Conservation (phyloP, 2,113 vertebrate species). For the Danionella cerebrum region DNA sequence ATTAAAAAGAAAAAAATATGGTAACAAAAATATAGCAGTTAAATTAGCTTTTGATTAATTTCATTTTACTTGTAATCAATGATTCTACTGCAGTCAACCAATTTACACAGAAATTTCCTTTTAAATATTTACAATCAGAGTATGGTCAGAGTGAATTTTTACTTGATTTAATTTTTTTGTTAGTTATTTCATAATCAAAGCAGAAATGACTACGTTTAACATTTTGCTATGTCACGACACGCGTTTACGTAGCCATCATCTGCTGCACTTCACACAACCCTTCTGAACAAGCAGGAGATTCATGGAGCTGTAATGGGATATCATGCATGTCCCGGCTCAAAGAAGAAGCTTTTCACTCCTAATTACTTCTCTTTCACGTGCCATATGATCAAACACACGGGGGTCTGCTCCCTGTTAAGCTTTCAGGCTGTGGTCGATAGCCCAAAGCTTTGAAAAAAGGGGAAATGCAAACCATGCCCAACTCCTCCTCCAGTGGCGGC, state of each 20-base stretch:
- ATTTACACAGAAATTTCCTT: too few relatives aligned
- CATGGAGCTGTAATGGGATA: slow-evolving; percentile 9
- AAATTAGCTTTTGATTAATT: too few relatives aligned
- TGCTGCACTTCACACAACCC: not conserved
- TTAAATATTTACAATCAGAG: too few relatives aligned
- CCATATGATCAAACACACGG: not conserved
- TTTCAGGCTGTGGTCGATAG: not conserved
- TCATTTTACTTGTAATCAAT: too few relatives aligned
- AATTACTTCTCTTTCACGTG: slow-evolving; percentile 13
- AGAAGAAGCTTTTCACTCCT: slow-evolving; percentile 14
- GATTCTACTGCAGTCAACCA: too few relatives aligned
- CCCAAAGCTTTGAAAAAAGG: not conserved
- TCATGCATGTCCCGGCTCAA: slow-evolving; percentile 1
- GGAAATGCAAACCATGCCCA: slow-evolving; percentile 29
- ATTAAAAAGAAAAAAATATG: too few relatives aligned
- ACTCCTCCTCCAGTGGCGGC: slow-evolving; percentile 1
- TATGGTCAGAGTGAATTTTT: too few relatives aligned
- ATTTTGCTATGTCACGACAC: not conserved
- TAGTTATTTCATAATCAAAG: too few relatives aligned
- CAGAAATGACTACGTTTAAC: not conserved
- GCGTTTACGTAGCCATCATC: not conserved
- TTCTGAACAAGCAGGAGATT: not conserved
- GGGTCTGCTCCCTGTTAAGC: slow-evolving; percentile 1
- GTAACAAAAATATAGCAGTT: too few relatives aligned
- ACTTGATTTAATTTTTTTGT: too few relatives aligned